Base-by-base conservation (phyloP, 2,113 vertebrate genomes). In the Antennarius striatus region DNA sequence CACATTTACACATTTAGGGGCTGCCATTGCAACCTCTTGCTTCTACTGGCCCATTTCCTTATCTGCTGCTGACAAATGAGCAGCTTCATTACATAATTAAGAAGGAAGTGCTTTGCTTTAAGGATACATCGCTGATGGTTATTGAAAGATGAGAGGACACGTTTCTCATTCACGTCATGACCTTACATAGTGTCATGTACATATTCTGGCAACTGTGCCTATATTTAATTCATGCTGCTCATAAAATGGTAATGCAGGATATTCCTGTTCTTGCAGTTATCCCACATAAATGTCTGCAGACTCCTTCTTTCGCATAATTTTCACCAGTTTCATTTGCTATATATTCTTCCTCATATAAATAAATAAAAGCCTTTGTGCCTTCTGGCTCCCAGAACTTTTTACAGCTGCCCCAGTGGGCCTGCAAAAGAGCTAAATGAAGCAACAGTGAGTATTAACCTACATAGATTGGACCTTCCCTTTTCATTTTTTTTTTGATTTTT, bases 371-470 rank as follows among this genome's bases (percentile, higher is more conserved):
- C 64, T 89, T 85, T 82, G 79, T 87, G 86, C 83, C 81, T 87
- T 60, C 78, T 77, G 86, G 79, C 71, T 86, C 75, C 62, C 73
- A 80, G 76, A 88, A 87, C 73, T 80, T 86, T 84, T 80, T 80
- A 78, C 73, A 73, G 68, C 61, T 64, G 65, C 64, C 80, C 71
- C 75, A 79, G 63, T 77, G 85, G 86, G 81, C 71, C 71, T 69
- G 74, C 68, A 74, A 61, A 66, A 42, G 77, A 85, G 77, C 80
- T 88, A 90, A 90, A 86, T 83, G 81, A 91, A 83, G 82, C 72
- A 82, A 85, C 78, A 75, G 78, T 64, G 75, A 82, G 86, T 84
- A 90, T 90, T 89, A 88, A 91, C 86, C 86, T 89, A 89, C 78
- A 85, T 88, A 84, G 75, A 87, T 86, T 85, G 80, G 72, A 66